Evolutionary conservation across 2,888 invertebrate species (phyloP).

Genomic region (Leptopilina drosophilae): DNA sequence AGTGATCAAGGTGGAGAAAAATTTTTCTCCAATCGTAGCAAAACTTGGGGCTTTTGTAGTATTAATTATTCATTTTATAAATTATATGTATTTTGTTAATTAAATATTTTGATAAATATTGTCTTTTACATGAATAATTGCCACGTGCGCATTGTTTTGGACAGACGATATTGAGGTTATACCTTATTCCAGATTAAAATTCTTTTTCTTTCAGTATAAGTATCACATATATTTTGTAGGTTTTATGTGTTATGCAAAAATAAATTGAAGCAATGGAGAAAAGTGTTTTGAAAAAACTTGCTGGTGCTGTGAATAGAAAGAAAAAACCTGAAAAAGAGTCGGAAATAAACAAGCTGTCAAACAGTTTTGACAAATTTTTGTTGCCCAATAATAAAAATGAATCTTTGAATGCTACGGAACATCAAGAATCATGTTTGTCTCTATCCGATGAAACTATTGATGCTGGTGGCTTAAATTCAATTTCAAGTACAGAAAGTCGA

Average conservation of each 20-base stretch:
- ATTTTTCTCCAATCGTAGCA: too few relatives aligned
- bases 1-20: too few relatives aligned
- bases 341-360: not conserved
- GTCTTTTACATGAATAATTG: too few relatives aligned
- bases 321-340: conserved; percentile 8
- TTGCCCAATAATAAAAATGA: conserved; percentile 8
- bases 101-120: too few relatives aligned
- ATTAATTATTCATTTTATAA: too few relatives aligned
- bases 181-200: too few relatives aligned
- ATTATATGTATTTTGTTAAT: too few relatives aligned
- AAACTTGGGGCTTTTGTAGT: too few relatives aligned
- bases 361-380: conserved; percentile 20
- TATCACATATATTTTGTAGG: not conserved
- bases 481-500: not conserved
- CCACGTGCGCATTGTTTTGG: too few relatives aligned
- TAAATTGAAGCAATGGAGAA: conserved; percentile 24
- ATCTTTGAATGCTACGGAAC: not conserved
- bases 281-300: not conserved
- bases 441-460: not conserved
- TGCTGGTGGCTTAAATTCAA: conserved; percentile 1
- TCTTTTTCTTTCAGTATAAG: too few relatives aligned
- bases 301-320: conserved; percentile 22
- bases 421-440: not conserved
- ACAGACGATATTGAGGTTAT: too few relatives aligned
- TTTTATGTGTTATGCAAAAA: conserved; percentile 6